phyloP scores from a whole-genome alignment of 2,797 vertebrate genomes.

The Garrulus glandarius region DNA sequence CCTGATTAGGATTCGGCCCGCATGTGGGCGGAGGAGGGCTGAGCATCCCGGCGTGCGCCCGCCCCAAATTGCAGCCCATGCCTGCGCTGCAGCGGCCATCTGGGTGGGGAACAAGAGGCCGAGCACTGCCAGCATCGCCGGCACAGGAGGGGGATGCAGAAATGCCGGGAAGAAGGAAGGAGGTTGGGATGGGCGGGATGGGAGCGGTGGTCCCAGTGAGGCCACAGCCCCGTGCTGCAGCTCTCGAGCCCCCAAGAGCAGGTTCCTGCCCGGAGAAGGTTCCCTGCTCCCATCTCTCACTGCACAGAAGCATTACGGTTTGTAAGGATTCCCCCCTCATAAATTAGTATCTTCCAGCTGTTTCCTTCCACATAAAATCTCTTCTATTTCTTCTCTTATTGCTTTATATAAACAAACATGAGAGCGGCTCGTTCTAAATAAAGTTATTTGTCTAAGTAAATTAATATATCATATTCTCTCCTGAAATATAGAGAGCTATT shows the following conservation, averaged over 20 bases:
- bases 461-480: slow-evolving; percentile 69
- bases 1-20: neutral
- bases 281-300: neutral
- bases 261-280: neutral
- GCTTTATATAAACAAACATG: slow-evolving; percentile 59
- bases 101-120: neutral
- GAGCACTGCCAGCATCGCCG: neutral
- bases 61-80: neutral
- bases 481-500: slow-evolving; percentile 67
- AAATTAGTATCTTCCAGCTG: slow-evolving; percentile 13
- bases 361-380: neutral
- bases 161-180: neutral
- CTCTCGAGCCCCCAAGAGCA: neutral
- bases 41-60: neutral
- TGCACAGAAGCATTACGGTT: neutral
- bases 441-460: slow-evolving; percentile 70
- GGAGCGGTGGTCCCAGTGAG: rapidly evolving
- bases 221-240: neutral
- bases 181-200: neutral
- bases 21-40: neutral
- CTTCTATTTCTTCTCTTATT: neutral
- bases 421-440: slow-evolving; percentile 54
- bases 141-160: neutral
- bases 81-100: neutral
- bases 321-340: neutral